phyloP scores from a whole-genome alignment of 2,797 vertebrate genomes.

The Molothrus ater region DNA sequence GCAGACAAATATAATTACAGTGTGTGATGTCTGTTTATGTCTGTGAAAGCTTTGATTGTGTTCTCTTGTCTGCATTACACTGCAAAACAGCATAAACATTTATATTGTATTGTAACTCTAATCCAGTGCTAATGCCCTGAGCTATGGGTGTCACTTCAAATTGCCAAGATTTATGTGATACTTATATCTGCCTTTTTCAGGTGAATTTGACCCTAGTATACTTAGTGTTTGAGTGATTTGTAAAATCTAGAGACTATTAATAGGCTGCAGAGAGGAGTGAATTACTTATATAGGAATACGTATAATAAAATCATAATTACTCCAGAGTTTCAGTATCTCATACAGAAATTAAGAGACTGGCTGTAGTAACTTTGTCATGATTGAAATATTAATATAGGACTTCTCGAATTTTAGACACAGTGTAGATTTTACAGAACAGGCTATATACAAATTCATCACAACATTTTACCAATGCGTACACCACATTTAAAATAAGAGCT shows the following conservation, averaged over 20 bases:
- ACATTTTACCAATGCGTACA: neutral
- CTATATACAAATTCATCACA: slow-evolving; percentile 40
- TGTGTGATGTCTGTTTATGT: slow-evolving; percentile 78
- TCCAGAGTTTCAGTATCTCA: neutral
- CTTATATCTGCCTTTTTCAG: slow-evolving; percentile 35
- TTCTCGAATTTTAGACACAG: slow-evolving; percentile 17
- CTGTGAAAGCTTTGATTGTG: slow-evolving; percentile 79
- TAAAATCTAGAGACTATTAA: slow-evolving; percentile 21
- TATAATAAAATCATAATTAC: slow-evolving; percentile 10
- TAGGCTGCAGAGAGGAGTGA: slow-evolving; percentile 1
- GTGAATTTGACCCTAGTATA: slow-evolving; percentile 58
- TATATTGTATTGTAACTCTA: slow-evolving; percentile 62
- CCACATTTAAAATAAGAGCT: neutral
- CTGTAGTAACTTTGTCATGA: slow-evolving; percentile 16
- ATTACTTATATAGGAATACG: neutral
- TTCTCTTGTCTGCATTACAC: slow-evolving; percentile 71
- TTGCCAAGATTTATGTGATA: slow-evolving; percentile 58
- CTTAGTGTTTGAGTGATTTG: neutral
- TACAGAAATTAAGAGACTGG: neutral
- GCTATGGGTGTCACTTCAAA: slow-evolving; percentile 64
- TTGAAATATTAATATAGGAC: slow-evolving; percentile 39
- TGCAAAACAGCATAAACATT: slow-evolving; percentile 74
- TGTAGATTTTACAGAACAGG: slow-evolving; percentile 1
- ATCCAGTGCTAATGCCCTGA: slow-evolving; percentile 64
- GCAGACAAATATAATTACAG: slow-evolving; percentile 81